Base-by-base conservation (phyloP, 23 tunicate genomes). In the Clavelina lepadiformis region DNA sequence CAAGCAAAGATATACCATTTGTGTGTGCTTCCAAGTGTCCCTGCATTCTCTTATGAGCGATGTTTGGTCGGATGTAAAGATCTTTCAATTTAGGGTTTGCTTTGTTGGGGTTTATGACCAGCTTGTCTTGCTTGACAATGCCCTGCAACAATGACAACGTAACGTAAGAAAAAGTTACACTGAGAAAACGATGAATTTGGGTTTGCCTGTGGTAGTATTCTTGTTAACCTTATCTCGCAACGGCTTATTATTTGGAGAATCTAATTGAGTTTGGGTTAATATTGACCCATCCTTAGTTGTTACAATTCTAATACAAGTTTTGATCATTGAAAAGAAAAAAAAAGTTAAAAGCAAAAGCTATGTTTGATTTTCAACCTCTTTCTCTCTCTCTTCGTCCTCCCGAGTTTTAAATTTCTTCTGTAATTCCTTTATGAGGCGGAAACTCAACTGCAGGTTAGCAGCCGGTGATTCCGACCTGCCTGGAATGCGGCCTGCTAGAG, bases 21-120 rank as follows among this genome's bases (percentile, higher is more conserved):
- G 83, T 86, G 68, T 91, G 98, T 23, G 98, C 98, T 83, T 91
- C 98, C 53, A 91, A 61, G 44, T 82, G 92, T 0, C 98, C 98
- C 47, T 91, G 98, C 98, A 91, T 91, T 35, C 92, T 66, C 29
- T 65, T 91, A 3, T 91, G 92, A 0, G 98, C 85, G 54, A 91
- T 72, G 56, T 77, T 82, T 25, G 98, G 98, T 32, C 98, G 86
- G 47, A 91, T 91, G 75, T 76, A 91, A 27, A 91, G 77, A 41
- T 91, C 98, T 60, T 91, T 91, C 29, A 91, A 61, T 53, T 91
- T 91, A 34, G 98, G 98, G 47, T 82, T 83, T 11, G 69, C 82
- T 67, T 83, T 82, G 73, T 91, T 91, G 21, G 82, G 98, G 72
- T 91, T 91, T 50, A 91, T 77, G 38, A 91, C 74, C 21, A 91